Conservation (phyloP, 2,888 invertebrate genomes). For the Leptothorax acervorum region DNA sequence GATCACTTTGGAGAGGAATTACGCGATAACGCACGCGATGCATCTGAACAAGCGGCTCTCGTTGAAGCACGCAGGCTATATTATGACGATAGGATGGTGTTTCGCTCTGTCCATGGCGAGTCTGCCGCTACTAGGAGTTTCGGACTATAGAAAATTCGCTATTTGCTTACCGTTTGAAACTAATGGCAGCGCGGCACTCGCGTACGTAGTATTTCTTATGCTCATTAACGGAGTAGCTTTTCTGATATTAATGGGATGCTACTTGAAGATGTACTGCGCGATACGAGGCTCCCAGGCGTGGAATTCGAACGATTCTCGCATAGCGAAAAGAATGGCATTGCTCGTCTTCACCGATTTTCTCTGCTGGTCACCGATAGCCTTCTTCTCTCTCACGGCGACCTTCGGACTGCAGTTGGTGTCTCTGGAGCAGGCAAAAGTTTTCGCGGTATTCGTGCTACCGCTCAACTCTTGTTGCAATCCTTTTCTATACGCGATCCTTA, state of each 20-base stretch:
- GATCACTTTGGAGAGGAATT: conserved; percentile 97
- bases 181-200: conserved; percentile 91
- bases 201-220: conserved; percentile 96
- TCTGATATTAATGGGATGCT: conserved; percentile 97
- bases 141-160: conserved; percentile 98
- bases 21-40: conserved; percentile 99
- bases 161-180: conserved; percentile 98
- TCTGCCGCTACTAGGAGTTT: conserved; percentile 95
- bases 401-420: conserved; percentile 96
- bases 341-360: conserved; percentile 98
- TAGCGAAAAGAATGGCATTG: conserved; percentile 98
- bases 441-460: conserved; percentile 98
- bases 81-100: conserved; percentile 97
- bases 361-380: conserved; percentile 99
- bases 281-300: conserved; percentile 98
- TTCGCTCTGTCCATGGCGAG: conserved; percentile 95
- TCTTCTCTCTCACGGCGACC: conserved; percentile 97
- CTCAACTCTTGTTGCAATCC: conserved; percentile 99
- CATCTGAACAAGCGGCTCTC: conserved; percentile 98
- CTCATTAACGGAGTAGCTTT: conserved; percentile 97
- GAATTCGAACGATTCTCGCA: conserved; percentile 98
- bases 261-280: conserved; percentile 98
- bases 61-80: conserved; percentile 95
- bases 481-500: conserved; percentile 98
- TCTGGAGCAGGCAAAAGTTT: conserved; percentile 97